Evolutionary conservation across 2,888 invertebrate species (phyloP), one percentile per base, ranked within the genome.

Genomic region (Drosophila longiperda): DNA sequence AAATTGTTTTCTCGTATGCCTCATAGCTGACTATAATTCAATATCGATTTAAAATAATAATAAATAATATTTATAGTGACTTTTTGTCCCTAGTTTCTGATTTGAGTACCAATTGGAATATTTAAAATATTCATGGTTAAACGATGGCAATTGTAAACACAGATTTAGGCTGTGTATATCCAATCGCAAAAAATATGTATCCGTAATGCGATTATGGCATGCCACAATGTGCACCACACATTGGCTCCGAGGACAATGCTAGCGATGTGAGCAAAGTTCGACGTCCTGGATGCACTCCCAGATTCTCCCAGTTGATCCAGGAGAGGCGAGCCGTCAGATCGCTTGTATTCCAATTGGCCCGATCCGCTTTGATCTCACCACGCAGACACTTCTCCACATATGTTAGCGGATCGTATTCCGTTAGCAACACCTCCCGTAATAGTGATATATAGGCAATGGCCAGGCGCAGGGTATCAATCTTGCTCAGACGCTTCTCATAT

Each of bases 261-360:
- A 98, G 93, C 0, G 97, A 96, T 0, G 97, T 97, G 3, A 98
- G 94, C 8, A 97, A 95, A 72, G 97, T 97, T 82, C 98, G 94
- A 58, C 98, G 94, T 67, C 97, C 97, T 3, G 98, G 98, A 91
- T 97, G 97, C 5, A 99, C 98, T 1, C 99, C 99, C 1, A 99
- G 94, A 92, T 98, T 98, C 93, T 99, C 98, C 99, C 99, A 99
- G 91, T 99, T 99, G 87, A 99, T 99, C 99, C 99, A 99, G 0
- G 98, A 98, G 34, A 99, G 94, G 65, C 99, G 95, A 0, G 99
- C 99, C 1, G 99, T 98, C 81, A 99, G 94, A 95, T 99, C 99
- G 91, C 98, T 98, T 0, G 99, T 99, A 91, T 99, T 98, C 99
- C 99, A 99, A 90, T 97, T 97, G 0, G 97, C 97, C 42, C 97